These are phyloP conservation scores for Aphidius gifuensis DNA, from an alignment of 1,140 invertebrate species.

Conservation along the genomic window DNA sequence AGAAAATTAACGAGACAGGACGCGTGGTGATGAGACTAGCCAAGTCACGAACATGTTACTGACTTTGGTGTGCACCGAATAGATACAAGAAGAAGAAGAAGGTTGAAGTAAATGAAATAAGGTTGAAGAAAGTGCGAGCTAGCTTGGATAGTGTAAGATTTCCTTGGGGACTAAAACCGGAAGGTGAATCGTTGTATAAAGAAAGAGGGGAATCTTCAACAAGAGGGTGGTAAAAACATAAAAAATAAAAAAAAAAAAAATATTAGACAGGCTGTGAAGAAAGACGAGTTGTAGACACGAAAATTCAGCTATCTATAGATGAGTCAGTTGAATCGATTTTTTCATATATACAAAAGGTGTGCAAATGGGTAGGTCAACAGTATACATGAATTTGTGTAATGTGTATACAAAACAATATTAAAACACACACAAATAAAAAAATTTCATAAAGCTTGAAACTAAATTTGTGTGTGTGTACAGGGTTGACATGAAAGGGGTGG, in stretches of 20 bases:
- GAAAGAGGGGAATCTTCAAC: not conserved
- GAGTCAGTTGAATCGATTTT: constrained; percentile 17
- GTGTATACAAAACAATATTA: too few species aligned
- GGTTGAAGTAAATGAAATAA: too few species aligned
- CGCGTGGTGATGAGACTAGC: constrained; percentile 17
- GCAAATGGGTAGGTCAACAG: not conserved
- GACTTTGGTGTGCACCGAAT: not conserved
- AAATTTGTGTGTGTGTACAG: too few species aligned
- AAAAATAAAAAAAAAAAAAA: not conserved
- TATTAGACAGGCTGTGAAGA: constrained; percentile 22
- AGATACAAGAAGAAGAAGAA: too few species aligned
- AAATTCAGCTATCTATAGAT: constrained; percentile 14
- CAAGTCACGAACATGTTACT: constrained; percentile 17
- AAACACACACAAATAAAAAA: too few species aligned
- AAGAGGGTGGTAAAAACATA: constrained; percentile 5
- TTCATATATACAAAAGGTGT: not conserved
- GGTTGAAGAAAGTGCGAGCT: constrained; percentile 1
- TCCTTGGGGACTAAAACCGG: constrained; percentile 34
- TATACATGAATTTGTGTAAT: not conserved
- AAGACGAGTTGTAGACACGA: constrained; percentile 29
- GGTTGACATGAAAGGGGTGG: too few species aligned
- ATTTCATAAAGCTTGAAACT: too few species aligned
- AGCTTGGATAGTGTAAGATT: constrained; percentile 36
- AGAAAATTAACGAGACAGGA: constrained; percentile 23
- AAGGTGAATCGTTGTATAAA: constrained; percentile 14